These are phyloP conservation scores for Cliona cf. orientalis DNA, from an alignment of 37 sponge, comb jelly and placozoan genomes.

Conservation along the genomic window DNA sequence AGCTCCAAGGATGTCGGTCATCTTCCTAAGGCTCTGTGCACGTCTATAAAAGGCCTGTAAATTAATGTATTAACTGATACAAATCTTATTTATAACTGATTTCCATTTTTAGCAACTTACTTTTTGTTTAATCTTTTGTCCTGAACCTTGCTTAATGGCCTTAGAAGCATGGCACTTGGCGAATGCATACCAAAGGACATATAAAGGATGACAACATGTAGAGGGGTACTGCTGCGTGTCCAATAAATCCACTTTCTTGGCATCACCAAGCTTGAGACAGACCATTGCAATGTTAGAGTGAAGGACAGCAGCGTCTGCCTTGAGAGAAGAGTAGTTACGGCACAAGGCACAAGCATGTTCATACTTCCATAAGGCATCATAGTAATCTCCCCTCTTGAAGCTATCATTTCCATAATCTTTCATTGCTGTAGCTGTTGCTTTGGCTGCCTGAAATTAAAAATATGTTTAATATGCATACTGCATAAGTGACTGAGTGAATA, in stretches of 20 bases:
- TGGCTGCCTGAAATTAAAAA: slow-evolving; percentile 17
- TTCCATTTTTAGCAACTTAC: too few relatives aligned
- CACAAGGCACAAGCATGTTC: slow-evolving; percentile 18
- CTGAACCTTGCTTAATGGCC: too few relatives aligned
- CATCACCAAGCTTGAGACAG: slow-evolving; percentile 43
- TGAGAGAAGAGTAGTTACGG: neutral
- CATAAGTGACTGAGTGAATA: neutral
- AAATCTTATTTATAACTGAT: too few relatives aligned
- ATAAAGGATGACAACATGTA: too few relatives aligned
- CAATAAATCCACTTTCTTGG: neutral
- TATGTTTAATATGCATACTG: neutral
- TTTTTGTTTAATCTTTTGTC: too few relatives aligned
- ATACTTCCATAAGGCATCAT: slow-evolving; percentile 58
- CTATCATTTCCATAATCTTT: slow-evolving; percentile 30
- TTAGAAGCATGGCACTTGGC: too few relatives aligned
- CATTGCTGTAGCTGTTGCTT: neutral
- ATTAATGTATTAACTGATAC: too few relatives aligned
- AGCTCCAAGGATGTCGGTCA: neutral
- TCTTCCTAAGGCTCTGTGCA: slow-evolving; percentile 3
- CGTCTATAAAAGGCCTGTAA: slow-evolving; percentile 14
- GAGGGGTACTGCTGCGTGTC: neutral
- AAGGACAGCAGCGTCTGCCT: neutral
- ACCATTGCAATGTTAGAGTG: slow-evolving; percentile 2
- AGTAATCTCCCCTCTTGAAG: slow-evolving; percentile 26
- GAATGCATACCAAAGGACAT: too few relatives aligned